phyloP scores from a whole-genome alignment of 2,113 vertebrate genomes.

The Epinephelus fuscoguttatus region DNA sequence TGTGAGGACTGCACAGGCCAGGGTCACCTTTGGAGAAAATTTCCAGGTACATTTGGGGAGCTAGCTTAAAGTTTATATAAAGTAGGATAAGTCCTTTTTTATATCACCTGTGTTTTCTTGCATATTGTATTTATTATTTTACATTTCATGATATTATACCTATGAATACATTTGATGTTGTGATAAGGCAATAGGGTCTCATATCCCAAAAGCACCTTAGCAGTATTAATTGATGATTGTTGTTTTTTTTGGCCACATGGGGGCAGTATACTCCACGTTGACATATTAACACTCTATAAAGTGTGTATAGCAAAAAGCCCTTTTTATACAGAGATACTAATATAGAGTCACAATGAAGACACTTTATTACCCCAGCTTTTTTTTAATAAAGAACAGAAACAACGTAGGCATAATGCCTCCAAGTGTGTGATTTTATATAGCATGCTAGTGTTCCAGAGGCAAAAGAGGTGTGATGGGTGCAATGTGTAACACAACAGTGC shows the following conservation, averaged over 20 bases:
- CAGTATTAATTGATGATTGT: background rate
- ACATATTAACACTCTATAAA: background rate
- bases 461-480: no score
- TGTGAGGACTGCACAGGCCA: slow-evolving; percentile 74
- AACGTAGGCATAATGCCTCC: no score
- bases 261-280: background rate
- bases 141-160: background rate
- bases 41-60: slow-evolving; percentile 73
- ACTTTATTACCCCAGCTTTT: no score
- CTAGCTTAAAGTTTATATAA: background rate
- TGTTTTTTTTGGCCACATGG: background rate
- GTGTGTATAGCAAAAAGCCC: background rate
- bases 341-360: no score
- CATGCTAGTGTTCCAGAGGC: no score
- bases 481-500: no score
- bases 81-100: background rate
- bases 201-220: background rate
- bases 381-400: no score
- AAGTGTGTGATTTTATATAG: no score
- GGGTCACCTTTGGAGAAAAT: slow-evolving; percentile 81
- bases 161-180: background rate
- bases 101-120: background rate
- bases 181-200: background rate
- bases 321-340: no score
- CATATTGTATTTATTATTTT: background rate